Percentiles rank a stretch among this genome's conserved stretches.
phyloP scores from a whole-genome alignment of 2,888 invertebrate species.

The Chalcis sispes region DNA sequence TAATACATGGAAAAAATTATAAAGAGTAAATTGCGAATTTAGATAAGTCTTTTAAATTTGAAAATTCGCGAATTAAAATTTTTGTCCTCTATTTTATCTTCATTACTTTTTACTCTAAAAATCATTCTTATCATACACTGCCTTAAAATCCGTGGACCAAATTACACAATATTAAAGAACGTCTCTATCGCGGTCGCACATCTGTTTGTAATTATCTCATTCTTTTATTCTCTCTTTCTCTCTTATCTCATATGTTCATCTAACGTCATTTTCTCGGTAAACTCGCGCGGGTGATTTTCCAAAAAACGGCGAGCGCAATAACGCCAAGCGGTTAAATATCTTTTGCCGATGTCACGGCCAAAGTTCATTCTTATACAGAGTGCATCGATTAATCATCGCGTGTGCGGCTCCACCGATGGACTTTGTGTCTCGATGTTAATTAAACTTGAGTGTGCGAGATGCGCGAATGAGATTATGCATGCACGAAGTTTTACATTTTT shows the following conservation, averaged over 20 bases:
- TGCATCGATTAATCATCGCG: slow-evolving; percentile 51
- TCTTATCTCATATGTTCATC: background rate
- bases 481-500: background rate
- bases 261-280: no score
- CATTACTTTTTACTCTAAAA: no score
- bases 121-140: no score
- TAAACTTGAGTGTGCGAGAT: slow-evolving; percentile 13
- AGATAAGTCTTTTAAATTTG: no score
- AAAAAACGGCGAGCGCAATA: slow-evolving; percentile 10
- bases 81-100: no score
- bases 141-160: no score
- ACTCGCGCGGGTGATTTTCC: slow-evolving; percentile 21
- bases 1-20: no score
- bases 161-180: no score
- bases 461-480: background rate
- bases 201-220: no score
- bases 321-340: slow-evolving; percentile 8
- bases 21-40: no score
- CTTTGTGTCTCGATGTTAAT: slow-evolving; percentile 43
- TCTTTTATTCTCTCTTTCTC: background rate
- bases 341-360: background rate
- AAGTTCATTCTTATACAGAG: slow-evolving; percentile 53
- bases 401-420: slow-evolving; percentile 13
- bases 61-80: no score
- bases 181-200: no score